Conservation (phyloP, 2,888 invertebrate species). For the Napeogenes sylphis region DNA sequence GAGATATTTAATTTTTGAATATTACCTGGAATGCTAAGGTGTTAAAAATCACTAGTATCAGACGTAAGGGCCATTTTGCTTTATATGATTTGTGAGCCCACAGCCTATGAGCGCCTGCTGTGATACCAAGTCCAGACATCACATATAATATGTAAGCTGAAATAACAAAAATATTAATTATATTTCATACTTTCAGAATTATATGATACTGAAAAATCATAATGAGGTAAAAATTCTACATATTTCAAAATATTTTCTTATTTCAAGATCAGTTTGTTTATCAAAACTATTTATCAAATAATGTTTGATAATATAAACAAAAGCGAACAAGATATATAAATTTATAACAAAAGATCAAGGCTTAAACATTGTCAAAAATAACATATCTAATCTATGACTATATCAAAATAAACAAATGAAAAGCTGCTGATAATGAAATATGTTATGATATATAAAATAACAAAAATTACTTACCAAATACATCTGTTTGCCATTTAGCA, state of each 20-base stretch:
- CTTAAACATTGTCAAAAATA: too few species aligned
- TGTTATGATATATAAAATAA: neutral
- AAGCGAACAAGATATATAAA: neutral
- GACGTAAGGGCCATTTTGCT: slow-evolving; percentile 91
- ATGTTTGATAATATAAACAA: too few species aligned
- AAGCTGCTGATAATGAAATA: neutral
- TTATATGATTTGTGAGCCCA: slow-evolving; percentile 98
- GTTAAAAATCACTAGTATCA: slow-evolving; percentile 89
- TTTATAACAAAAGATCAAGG: slow-evolving; percentile 1
- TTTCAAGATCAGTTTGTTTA: too few species aligned
- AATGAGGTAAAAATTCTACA: neutral
- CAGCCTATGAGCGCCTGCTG: slow-evolving; percentile 96
- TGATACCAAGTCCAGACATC: slow-evolving; percentile 92
- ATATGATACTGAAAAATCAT: neutral
- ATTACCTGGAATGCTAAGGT: slow-evolving; percentile 93
- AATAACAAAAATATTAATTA: slow-evolving; percentile 21
- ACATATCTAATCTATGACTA: too few species aligned
- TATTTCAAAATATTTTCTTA: too few species aligned
- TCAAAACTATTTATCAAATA: too few species aligned
- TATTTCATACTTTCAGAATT: neutral
- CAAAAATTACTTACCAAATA: slow-evolving; percentile 81
- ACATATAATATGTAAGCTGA: slow-evolving; percentile 85
- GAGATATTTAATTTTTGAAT: neutral
- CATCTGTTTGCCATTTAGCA: slow-evolving; percentile 83
- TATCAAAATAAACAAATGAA: neutral